Base-by-base conservation (phyloP, 2,113 vertebrate genomes). In the Melanostigma gelatinosum region DNA sequence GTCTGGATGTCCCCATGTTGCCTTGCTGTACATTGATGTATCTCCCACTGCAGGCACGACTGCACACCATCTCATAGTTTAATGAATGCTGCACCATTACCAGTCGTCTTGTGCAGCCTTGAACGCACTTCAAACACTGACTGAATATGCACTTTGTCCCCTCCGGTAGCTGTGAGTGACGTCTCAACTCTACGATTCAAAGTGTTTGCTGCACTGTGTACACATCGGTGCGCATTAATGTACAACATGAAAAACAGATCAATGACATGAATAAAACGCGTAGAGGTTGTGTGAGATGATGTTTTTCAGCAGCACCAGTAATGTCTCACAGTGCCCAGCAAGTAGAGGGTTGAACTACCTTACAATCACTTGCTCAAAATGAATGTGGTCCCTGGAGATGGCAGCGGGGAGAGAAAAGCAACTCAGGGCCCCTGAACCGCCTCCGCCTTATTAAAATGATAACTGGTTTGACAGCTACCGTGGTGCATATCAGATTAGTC, bases 401-500 rank as follows among this genome's bases (percentile, higher is more conserved):
- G 18, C 57, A 13, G 29, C 1, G 34, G 3, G 1, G n/a, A 83
- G 48, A 73, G n/a, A 66, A 75, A 65, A 54, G 65, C 55, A 77
- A 36, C 66, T 69, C 46, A 40, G 38, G 44, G 44, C 36, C 61
- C 60, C 44, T 27, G 62, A 72, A 82, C 63, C 75, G 55, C 34
- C 72, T 75, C 66, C 3, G 20, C 60, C 82, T 84, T 83, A 89
- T 89, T 89, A 84, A 88, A 88, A 87, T 86, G 80, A 88, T 72
- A 80, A 88, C 90, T 84, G 61, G 52, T 65, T 79, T 54, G 74
- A 84, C 84, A 85, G 80, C 65, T 42, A 54, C 74, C 38, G 13
- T n/a, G 66, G 38, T 68, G 48, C 55, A 71, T 13, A 50, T 77
- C 72, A 80, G 58, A 86, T 83, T 69, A 80, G 44, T 79, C 20